phyloP scores from a whole-genome alignment of 1,140 invertebrate species.

The Sipha flava region DNA sequence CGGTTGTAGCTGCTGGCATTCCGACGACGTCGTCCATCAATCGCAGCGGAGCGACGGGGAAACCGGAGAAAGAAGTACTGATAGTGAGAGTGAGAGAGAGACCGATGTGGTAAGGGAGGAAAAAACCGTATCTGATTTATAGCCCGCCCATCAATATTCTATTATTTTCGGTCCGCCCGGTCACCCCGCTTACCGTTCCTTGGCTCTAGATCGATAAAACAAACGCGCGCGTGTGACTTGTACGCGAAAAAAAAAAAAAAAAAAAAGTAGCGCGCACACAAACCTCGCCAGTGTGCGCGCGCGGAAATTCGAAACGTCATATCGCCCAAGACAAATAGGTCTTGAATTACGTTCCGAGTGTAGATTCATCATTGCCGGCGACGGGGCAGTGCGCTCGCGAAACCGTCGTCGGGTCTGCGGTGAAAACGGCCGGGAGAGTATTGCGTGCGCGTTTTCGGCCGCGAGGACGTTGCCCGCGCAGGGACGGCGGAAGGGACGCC shows the following conservation, averaged over 20 bases:
- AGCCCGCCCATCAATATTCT: conserved; percentile 14
- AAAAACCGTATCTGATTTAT: conserved; percentile 28
- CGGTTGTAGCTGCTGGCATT: too few species aligned
- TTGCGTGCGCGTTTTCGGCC: too few species aligned
- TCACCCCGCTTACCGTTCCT: not conserved
- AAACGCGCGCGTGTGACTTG: not conserved
- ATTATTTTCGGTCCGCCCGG: not conserved
- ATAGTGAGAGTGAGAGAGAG: not conserved
- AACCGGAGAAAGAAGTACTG: not conserved
- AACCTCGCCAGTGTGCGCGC: too few species aligned
- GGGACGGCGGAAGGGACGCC: too few species aligned
- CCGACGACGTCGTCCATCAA: not conserved
- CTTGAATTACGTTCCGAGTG: not conserved
- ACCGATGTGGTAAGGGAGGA: not conserved
- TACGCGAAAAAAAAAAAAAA: too few species aligned
- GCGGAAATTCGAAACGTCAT: conserved; percentile 15
- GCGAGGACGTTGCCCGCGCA: too few species aligned
- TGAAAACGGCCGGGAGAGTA: too few species aligned
- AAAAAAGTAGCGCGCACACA: too few species aligned
- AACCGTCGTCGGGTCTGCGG: not conserved
- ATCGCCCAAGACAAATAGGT: conserved; percentile 13
- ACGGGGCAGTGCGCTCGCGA: not conserved
- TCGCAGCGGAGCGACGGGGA: not conserved
- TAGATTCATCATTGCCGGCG: not conserved
- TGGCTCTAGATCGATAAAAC: not conserved